Evolutionary conservation across 2,797 vertebrate genomes (phyloP), one percentile per base, ranked within the genome.

Genomic region (Hylomyscus alleni): DNA sequence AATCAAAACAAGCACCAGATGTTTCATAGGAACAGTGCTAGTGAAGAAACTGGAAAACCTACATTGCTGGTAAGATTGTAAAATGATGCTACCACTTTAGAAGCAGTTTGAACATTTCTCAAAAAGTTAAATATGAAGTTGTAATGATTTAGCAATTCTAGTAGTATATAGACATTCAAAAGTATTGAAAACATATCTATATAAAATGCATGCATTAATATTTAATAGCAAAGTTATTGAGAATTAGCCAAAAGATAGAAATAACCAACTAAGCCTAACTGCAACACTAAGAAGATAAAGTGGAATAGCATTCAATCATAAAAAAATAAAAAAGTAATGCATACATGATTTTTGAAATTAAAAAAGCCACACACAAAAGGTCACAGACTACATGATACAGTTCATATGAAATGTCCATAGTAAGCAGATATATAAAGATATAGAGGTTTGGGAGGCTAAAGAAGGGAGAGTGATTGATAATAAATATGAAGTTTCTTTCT

Each of bases 91-190:
- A 15, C 9, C 29, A 92, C 82, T 90, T 90, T 85, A 58, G 72
- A 84, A 93, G 92, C 83, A 40, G 10, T 89, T 91, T 86, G 44
- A 81, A 94, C 65, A 26, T 60, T 84, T 47, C 29, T 87, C 24
- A 75, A 95, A 91, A 90, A 80, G n/a, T 75, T 86, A 95, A 83
- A 78, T 58, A 62, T 86, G 29, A 94, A 75, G 37, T 94, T 88
- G 67, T 44, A 62, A 89, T 90, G 40, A 93, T 84, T 47, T 76
- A 75, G 17, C 26, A 95, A 89, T 91, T 89, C n/a, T 8, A 76
- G 47, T 54, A 37, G 76, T 34, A 92, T 50, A 83, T 77, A 82
- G 52, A 83, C 50, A 85, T 47, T 62, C 13, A 9, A 85, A 62
- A 88, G 7, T 82, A 85, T 37, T 92, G 6, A 84, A 94, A 93